Base-by-base conservation (phyloP, 23 tunicate genomes). In the Corella eumyota region DNA sequence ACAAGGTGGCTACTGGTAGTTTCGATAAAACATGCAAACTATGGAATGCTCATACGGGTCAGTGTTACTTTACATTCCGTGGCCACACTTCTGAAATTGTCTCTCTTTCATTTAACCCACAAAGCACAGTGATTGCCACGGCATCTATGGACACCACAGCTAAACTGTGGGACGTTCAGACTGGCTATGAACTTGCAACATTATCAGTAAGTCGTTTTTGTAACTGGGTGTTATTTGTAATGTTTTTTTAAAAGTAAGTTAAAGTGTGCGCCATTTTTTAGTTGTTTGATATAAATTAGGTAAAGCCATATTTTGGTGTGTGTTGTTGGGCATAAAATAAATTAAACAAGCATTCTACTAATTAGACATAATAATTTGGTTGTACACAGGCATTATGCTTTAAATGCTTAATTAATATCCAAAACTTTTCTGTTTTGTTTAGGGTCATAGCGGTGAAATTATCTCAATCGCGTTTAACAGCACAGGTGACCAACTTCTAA, bases 121-220 rank as follows among this genome's bases (percentile, higher is more conserved):
- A 84, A 69, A 79, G 95, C 40, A 84, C 88, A 21, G 40, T 93
- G 17, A 47, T 93, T 36, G 99, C 99, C 20, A 85, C 99, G 37
- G 99, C 95, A 4, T 79, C 91, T 0, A 93, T 93, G 99, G 99
- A 93, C 61, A 74, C 99, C 5, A 93, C 90, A 21, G 79, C 99
- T 23, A 93, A 84, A 58, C 55, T 93, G n/a, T 93, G 99, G 99
- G 95, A 84, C 69, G 85, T 93, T 6, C 75, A 84, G 34, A 56
- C 84, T 4, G 99, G 99, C 15, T 34, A 36, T 26, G 99, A 93
- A 57, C 70, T 93, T 9, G 71, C 95, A 17, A 79, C 95, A 37
- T 49, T 93, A 26, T 34, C 87, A 29, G 96, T 88, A 36, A 78
- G 81, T 51, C 7, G 4, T 45, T 38, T 36, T 6, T 59, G 35